Percentiles rank a stretch among this genome's conserved stretches.
These are phyloP conservation scores for Thymelicus lineola DNA, from an alignment of 2,888 invertebrate species.

Conservation along the genomic window DNA sequence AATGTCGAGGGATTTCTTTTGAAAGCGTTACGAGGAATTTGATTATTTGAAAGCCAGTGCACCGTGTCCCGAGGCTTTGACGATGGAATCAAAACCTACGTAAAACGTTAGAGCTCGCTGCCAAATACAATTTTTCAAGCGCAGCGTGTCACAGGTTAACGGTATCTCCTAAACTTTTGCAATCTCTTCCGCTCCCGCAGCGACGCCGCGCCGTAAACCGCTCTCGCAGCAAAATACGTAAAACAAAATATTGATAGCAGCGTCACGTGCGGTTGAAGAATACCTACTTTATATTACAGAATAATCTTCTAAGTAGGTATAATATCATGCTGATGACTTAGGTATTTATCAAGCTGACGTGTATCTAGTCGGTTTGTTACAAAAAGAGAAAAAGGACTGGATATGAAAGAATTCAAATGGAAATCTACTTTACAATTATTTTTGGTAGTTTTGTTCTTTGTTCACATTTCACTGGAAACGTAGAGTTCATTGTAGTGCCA, in stretches of 20 bases:
- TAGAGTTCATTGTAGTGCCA: too few relatives aligned
- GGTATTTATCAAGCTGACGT: too few relatives aligned
- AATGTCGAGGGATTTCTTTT: constrained; percentile 2
- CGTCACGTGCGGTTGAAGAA: background rate
- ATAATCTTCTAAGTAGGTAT: background rate
- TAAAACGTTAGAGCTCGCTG: background rate
- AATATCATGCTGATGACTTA: too few relatives aligned
- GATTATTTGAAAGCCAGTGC: constrained; percentile 12
- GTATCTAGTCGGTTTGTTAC: too few relatives aligned
- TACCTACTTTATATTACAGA: background rate
- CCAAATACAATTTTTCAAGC: constrained; percentile 19
- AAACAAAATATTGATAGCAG: constrained; percentile 6
- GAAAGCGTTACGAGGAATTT: constrained; percentile 16
- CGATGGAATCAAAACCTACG: constrained; percentile 5
- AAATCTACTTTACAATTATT: too few relatives aligned
- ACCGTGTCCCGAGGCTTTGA: background rate
- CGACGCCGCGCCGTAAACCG: background rate
- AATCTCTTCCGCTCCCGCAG: background rate
- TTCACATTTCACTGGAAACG: too few relatives aligned
- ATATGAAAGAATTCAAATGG: too few relatives aligned
- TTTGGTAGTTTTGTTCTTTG: too few relatives aligned
- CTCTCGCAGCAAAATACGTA: background rate
- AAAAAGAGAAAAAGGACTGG: too few relatives aligned
- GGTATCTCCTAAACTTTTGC: constrained; percentile 9
- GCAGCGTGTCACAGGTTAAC: constrained; percentile 21